phyloP scores from a whole-genome alignment of 2,113 vertebrate genomes.

The Plecotus auritus region DNA sequence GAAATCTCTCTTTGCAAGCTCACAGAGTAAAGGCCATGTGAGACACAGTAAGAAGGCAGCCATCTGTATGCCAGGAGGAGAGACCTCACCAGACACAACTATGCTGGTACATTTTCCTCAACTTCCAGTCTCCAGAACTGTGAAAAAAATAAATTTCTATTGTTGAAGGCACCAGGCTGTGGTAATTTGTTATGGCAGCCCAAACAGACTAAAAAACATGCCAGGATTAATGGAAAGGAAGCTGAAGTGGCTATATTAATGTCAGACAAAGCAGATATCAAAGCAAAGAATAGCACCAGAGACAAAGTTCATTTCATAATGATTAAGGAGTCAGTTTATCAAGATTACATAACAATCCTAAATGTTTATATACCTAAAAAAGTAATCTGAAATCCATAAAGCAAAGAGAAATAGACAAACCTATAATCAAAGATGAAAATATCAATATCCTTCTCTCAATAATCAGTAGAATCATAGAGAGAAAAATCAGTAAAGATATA shows the following conservation, averaged over 20 bases:
- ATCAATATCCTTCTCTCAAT: not conserved
- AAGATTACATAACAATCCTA: not conserved
- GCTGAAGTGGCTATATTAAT: not conserved
- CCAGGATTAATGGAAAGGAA: not conserved
- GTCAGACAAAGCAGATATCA: not conserved
- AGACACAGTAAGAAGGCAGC: not conserved
- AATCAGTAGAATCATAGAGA: not conserved
- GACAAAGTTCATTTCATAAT: not conserved
- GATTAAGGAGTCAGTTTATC: not conserved
- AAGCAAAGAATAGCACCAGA: not conserved
- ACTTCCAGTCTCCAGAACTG: not conserved
- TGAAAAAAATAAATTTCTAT: not conserved
- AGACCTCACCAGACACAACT: not conserved
- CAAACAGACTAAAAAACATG: not conserved
- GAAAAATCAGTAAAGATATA: slow-evolving; percentile 35
- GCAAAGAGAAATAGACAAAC: not conserved
- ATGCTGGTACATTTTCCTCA: not conserved
- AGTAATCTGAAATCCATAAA: not conserved
- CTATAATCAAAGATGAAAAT: not conserved
- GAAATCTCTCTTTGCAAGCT: not conserved
- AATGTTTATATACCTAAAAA: not conserved
- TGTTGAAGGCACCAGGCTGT: not conserved
- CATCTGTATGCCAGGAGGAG: not conserved
- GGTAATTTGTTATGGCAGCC: not conserved
- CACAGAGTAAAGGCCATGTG: not conserved